Evolutionary conservation across 1,140 invertebrate species (phyloP), one percentile per base, ranked within the genome.

Genomic region (Drosophila murphyi): DNA sequence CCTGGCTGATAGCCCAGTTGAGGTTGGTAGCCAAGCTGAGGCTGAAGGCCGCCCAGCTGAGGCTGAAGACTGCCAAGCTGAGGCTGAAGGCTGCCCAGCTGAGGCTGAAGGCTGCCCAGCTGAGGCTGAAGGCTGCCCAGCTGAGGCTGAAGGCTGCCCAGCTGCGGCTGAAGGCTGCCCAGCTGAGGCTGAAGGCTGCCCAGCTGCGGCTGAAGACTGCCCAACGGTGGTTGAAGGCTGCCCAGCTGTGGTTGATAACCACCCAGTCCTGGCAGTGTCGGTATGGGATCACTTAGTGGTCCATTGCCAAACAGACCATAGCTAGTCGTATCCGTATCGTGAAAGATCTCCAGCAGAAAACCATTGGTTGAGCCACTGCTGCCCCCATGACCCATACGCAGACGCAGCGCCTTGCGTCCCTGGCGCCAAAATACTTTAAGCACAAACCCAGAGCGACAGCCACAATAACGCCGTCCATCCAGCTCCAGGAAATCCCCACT

Each of bases 381-480:
- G 5, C 78, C 88, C 52, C 73, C 57, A 8, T 83, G 85, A 61
- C 72, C 79, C 61, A 91, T 82, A 7, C 90, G 78, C 79, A 93
- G 91, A 20, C 91, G 78, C 32, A 94, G 56, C 5, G 90, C 76
- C 69, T 93, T 94, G 6, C 83, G 78, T 3, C 81, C 85, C 20
- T 76, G 52, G 5, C 64, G 80, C 81, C 86, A 91, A 37, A 86
- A 72, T 1, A 92, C 86, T 3, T 87, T 90, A 12, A 94, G 76
- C 37, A 93, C 93, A 29, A 93, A 79, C 4, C 94, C 93, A 1
- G 92, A 93, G 20, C 93, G 93, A 62, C 95, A 95, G 0, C 94
- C 94, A 75, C 95, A 95, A 31, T 94, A 92, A 7, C 91, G 89
- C 78, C 93, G 93, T 1, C 94, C 94, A 69, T 94, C 94, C 2